Conservation (phyloP, 92 coral and sea anemone species). For the Actinernus sp. region DNA sequence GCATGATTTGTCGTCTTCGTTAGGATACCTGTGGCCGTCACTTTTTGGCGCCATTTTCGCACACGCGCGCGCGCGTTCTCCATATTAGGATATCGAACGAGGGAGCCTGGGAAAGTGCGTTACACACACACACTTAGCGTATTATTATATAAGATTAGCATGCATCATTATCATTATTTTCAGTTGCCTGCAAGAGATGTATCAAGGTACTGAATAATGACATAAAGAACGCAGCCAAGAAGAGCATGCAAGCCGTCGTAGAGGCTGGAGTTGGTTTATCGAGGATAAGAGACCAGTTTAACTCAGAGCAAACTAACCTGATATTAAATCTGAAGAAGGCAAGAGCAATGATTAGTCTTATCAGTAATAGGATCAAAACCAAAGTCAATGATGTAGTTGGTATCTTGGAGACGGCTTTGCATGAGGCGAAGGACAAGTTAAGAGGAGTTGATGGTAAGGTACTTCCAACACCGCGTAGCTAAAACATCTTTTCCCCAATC, state of each 20-base stretch:
- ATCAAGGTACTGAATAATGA: conserved; percentile 48
- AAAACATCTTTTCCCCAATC: too few relatives aligned
- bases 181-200: conserved; percentile 45
- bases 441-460: conserved; percentile 55
- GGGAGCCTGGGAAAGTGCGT: too few relatives aligned
- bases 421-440: conserved; percentile 55
- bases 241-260: conserved; percentile 58
- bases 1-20: too few relatives aligned
- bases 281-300: conserved; percentile 35
- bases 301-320: conserved; percentile 37
- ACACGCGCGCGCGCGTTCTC: too few relatives aligned
- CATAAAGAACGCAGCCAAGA: conserved; percentile 59
- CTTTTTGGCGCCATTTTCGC: too few relatives aligned
- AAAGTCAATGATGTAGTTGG: conserved; percentile 44
- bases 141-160: too few relatives aligned
- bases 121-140: too few relatives aligned
- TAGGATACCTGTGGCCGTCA: too few relatives aligned
- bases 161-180: too few relatives aligned
- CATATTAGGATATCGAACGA: too few relatives aligned
- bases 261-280: conserved; percentile 59
- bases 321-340: conserved; percentile 42
- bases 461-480: too few relatives aligned
- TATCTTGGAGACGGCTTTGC: conserved; percentile 48
- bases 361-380: conserved; percentile 33
- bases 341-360: conserved; percentile 36